phyloP scores from a whole-genome alignment of 2,797 vertebrate genomes.

The Denticeps clupeoides region DNA sequence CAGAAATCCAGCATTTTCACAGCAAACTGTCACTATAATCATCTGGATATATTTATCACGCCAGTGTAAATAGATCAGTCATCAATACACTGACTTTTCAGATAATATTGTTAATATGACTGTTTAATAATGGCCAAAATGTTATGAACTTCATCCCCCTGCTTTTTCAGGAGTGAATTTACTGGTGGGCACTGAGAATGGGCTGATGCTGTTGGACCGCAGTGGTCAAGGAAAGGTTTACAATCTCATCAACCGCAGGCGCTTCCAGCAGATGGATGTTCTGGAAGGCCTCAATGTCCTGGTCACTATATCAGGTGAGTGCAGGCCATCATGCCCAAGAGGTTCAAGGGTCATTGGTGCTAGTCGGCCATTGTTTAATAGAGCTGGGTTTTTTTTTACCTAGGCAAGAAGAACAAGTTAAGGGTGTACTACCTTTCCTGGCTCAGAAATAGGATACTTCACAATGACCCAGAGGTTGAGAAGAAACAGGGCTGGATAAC shows the following conservation, averaged over 20 bases:
- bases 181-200: conserved; percentile 94
- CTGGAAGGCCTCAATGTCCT: conserved; percentile 95
- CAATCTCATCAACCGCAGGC: conserved; percentile 88
- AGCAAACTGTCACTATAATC: no score
- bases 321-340: neutral
- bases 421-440: conserved; percentile 96
- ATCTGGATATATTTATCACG: no score
- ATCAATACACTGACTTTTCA: no score
- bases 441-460: conserved; percentile 93
- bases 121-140: no score
- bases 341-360: neutral
- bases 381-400: neutral
- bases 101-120: no score
- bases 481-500: conserved; percentile 99
- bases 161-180: conserved; percentile 78
- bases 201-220: conserved; percentile 91
- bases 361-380: neutral
- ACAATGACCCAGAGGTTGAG: conserved; percentile 96
- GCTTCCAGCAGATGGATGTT: conserved; percentile 98
- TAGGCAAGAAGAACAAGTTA: conserved; percentile 97
- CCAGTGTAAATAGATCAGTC: no score
- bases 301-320: conserved; percentile 90
- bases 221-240: conserved; percentile 97
- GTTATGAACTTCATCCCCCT: no score
- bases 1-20: no score